Evolutionary conservation across 2,797 vertebrate species (phyloP).

Genomic region (Coregonus suidteri): DNA sequence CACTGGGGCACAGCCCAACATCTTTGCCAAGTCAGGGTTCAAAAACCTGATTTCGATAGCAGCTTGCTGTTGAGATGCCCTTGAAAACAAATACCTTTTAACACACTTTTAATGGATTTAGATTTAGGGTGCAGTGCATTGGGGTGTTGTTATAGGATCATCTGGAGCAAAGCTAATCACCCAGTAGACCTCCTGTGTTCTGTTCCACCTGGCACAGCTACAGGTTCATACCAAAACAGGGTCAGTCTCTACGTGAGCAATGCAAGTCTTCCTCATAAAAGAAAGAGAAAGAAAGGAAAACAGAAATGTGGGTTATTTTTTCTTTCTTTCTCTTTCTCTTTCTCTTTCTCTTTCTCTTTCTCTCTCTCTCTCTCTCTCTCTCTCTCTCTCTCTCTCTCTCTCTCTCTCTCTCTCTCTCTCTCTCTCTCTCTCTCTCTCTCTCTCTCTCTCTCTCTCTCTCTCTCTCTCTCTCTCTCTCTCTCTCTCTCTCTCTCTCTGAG

Average conservation of each 20-base stretch:
- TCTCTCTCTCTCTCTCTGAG: background rate
- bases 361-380: no score
- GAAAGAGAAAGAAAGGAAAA: background rate
- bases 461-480: no score
- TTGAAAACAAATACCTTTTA: background rate
- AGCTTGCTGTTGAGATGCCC: background rate
- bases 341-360: no score
- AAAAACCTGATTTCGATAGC: background rate
- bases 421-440: background rate
- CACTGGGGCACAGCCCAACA: no score
- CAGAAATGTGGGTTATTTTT: background rate
- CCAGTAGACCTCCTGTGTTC: no score
- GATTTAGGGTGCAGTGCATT: background rate
- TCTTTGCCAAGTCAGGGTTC: background rate
- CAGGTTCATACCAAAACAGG: background rate
- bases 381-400: no score
- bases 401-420: no score
- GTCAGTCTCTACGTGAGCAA: background rate
- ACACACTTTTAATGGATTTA: background rate
- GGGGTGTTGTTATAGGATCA: background rate
- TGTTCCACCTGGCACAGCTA: no score
- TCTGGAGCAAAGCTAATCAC: no score
- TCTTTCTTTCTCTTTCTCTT: no score
- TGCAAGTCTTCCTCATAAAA: background rate
- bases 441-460: no score